These are phyloP conservation scores for Meloidogyne chitwoodi DNA, from an alignment of 1,140 invertebrate genomes.

Conservation along the genomic window DNA sequence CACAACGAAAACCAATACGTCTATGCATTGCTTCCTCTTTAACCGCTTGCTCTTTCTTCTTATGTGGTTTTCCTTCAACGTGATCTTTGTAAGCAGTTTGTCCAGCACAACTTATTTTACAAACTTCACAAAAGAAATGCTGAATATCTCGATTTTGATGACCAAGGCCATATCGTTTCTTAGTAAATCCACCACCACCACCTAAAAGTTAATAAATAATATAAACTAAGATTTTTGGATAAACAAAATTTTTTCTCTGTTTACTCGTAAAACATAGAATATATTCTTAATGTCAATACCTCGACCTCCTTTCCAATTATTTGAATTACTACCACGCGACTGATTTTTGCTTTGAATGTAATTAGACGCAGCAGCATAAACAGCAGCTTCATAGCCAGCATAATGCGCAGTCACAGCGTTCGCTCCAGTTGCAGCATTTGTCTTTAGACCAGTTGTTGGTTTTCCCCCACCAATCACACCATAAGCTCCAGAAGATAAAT, in stretches of 20 bases:
- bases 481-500: neutral
- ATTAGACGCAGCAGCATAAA: conserved; percentile 34
- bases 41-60: conserved; percentile 88
- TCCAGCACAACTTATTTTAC: conserved; percentile 67
- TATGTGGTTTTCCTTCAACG: conserved; percentile 94
- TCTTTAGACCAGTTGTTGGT: neutral
- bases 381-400: conserved; percentile 37
- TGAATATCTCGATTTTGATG: conserved; percentile 30
- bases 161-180: conserved; percentile 23
- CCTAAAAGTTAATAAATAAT: neutral
- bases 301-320: conserved; percentile 19
- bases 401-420: conserved; percentile 22
- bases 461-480: conserved; percentile 18
- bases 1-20: conserved; percentile 65
- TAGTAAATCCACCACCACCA: neutral
- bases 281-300: neutral
- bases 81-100: conserved; percentile 91
- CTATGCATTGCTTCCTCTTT: conserved; percentile 65
- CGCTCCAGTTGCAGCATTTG: neutral
- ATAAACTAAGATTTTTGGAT: neutral
- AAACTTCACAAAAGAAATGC: conserved; percentile 34
- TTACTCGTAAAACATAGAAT: no score
- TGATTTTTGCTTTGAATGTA: conserved; percentile 29
- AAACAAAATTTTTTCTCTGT: no score
- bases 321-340: neutral